Evolutionary conservation across 2,113 vertebrate species (phyloP).

Genomic region (Harpagus bidentatus): DNA sequence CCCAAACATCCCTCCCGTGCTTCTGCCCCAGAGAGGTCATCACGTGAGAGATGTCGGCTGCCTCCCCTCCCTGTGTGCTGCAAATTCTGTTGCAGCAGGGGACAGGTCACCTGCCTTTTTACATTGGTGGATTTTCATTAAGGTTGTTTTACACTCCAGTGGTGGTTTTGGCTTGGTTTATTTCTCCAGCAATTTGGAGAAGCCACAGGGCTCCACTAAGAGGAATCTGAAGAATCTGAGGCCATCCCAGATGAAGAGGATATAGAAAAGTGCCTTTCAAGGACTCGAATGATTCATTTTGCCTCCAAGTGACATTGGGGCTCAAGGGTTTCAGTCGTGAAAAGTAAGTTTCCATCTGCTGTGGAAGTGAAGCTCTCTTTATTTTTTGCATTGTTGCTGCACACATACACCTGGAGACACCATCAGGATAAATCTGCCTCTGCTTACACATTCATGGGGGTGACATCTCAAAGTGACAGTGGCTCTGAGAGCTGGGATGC

Average conservation of each 20-base stretch:
- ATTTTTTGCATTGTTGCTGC: not conserved
- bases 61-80: not conserved
- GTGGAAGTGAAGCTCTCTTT: not conserved
- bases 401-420: not conserved
- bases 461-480: not conserved
- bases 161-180: not conserved
- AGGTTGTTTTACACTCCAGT: not conserved
- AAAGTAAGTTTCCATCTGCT: not conserved
- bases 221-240: constrained; percentile 11
- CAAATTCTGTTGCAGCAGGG: not conserved
- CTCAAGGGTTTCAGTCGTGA: not conserved
- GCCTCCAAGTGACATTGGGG: not conserved
- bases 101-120: not conserved
- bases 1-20: rapidly evolving
- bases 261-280: not conserved
- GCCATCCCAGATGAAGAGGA: not conserved
- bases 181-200: constrained; percentile 1
- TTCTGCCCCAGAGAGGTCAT: not conserved
- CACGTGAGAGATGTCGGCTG: not conserved
- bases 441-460: not conserved
- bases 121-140: not conserved
- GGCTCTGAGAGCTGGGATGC: not conserved
- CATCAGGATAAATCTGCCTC: not conserved
- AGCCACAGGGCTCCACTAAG: not conserved
- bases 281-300: not conserved